Evolutionary conservation across 2,888 invertebrate genomes (phyloP).

Genomic region (Coelinius sp.): DNA sequence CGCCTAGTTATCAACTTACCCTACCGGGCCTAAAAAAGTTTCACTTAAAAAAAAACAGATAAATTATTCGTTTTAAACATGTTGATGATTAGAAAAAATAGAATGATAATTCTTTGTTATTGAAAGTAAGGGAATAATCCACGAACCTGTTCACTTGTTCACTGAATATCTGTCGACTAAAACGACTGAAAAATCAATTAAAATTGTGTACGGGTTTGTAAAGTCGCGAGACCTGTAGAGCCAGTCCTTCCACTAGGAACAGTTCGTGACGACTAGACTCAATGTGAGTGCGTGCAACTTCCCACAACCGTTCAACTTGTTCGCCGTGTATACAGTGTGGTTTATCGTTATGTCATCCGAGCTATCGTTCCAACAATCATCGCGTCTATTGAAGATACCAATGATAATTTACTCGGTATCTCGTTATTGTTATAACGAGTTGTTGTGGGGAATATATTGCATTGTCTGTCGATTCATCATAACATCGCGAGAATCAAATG

Average conservation of each 20-base stretch:
- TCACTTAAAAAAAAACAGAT: no score
- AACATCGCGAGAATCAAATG: no score
- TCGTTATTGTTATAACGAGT: neutral
- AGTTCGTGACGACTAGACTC: neutral
- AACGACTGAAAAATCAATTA: neutral
- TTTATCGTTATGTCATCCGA: constrained; percentile 3
- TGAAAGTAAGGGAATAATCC: neutral
- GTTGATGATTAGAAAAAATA: no score
- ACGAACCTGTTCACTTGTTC: no score
- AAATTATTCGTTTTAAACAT: no score
- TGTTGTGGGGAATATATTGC: no score
- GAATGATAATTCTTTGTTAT: no score
- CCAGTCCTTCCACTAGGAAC: neutral
- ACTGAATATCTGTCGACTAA: no score
- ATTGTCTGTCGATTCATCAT: neutral
- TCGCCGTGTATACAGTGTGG: neutral
- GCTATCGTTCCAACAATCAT: neutral
- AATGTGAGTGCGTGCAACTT: neutral
- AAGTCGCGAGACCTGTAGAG: neutral
- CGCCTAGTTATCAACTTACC: no score
- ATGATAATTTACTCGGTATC: neutral
- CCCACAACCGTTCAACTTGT: neutral
- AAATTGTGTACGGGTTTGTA: neutral
- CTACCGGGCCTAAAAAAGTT: no score
- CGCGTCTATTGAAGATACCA: neutral